Conservation (phyloP, 2,113 vertebrate genomes). For the Poeciliopsis prolifica region DNA sequence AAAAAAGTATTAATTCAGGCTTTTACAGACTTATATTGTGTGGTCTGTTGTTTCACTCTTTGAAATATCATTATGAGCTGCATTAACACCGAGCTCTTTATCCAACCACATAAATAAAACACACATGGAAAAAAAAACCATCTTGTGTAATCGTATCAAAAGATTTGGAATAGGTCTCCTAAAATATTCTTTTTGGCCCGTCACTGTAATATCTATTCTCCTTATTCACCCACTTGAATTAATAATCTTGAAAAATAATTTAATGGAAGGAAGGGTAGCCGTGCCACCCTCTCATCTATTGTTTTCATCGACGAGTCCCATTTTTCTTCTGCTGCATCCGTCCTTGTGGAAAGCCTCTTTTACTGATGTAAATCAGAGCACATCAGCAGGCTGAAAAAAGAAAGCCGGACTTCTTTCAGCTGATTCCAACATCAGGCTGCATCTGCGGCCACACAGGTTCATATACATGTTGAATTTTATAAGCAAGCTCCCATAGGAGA, state of each 20-base stretch:
- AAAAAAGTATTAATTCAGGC: constrained; percentile 5
- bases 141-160: constrained; percentile 11
- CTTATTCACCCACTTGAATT: constrained; percentile 4
- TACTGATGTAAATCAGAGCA: background rate
- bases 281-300: constrained; percentile 14
- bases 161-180: constrained; percentile 1
- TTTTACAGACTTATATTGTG: constrained; percentile 7
- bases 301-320: constrained; percentile 8
- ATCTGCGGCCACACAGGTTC: no score
- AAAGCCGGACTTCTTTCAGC: background rate
- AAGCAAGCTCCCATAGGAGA: background rate
- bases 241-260: constrained; percentile 3
- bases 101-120: constrained; percentile 1
- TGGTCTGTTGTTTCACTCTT: background rate
- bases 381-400: background rate
- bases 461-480: background rate
- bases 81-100: constrained; percentile 1
- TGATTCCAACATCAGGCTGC: background rate
- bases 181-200: constrained; percentile 3
- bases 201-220: constrained; percentile 4
- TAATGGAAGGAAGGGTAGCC: constrained; percentile 3
- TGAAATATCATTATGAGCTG: background rate
- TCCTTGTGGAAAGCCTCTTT: constrained; percentile 3
- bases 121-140: background rate
- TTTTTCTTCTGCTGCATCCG: background rate